phyloP scores from a whole-genome alignment of 1,140 invertebrate species.

The Aradophagus sp. region DNA sequence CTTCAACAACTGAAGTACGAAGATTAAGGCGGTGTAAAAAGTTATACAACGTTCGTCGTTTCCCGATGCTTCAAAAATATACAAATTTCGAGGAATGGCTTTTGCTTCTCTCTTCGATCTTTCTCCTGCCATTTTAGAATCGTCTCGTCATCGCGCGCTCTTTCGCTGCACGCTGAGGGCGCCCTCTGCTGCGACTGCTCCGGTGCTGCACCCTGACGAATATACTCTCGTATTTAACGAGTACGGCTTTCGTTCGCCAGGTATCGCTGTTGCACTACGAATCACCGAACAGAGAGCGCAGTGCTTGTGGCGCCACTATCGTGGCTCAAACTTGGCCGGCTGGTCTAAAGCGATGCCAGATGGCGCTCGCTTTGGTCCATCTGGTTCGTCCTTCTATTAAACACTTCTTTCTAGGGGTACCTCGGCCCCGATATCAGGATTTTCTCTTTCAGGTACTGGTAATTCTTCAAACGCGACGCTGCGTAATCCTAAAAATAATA shows the following conservation, averaged over 20 bases:
- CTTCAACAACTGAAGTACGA: slow-evolving; percentile 1
- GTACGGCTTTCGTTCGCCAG: background rate
- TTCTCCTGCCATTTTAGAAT: no score
- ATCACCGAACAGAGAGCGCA: slow-evolving; percentile 10
- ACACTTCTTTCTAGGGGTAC: slow-evolving; percentile 54
- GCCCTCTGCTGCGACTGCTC: slow-evolving; percentile 2
- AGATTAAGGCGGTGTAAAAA: no score
- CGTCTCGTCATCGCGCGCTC: background rate
- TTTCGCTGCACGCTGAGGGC: slow-evolving; percentile 1
- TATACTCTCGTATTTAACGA: slow-evolving; percentile 36
- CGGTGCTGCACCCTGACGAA: slow-evolving; percentile 15
- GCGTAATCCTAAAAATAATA: slow-evolving; percentile 76
- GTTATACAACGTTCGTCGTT: no score
- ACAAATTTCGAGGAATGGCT: no score
- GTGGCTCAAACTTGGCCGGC: slow-evolving; percentile 1
- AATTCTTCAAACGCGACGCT: slow-evolving; percentile 75
- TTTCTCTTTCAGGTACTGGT: slow-evolving; percentile 77
- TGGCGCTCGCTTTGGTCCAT: slow-evolving; percentile 25
- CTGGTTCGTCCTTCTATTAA: slow-evolving; percentile 61
- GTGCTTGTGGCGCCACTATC: slow-evolving; percentile 6
- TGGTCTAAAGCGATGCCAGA: slow-evolving; percentile 1
- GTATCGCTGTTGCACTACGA: no score
- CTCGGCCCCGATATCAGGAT: slow-evolving; percentile 67
- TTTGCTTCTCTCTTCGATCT: no score
- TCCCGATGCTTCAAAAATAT: no score